These are phyloP conservation scores for Stegastes partitus DNA, from an alignment of 2,113 vertebrate species.

Conservation along the genomic window DNA sequence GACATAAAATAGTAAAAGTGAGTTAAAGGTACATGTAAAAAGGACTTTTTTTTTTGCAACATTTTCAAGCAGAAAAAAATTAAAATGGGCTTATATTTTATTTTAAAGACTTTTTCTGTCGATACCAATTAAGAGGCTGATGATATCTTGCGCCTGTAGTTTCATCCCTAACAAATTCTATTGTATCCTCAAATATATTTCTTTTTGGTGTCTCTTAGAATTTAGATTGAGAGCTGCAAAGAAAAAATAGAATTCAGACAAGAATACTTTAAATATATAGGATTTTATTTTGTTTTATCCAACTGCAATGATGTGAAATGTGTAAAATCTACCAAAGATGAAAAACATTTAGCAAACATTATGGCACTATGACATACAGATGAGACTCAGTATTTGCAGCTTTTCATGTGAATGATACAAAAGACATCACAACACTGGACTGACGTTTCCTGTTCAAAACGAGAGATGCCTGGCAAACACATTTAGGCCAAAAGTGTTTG, in stretches of 20 bases:
- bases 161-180: not conserved
- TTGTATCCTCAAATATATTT: too few relatives aligned
- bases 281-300: slow-evolving; percentile 39
- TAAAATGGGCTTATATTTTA: too few relatives aligned
- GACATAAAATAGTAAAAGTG: too few relatives aligned
- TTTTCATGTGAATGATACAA: slow-evolving; percentile 3
- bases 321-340: slow-evolving; percentile 40
- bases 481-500: not conserved
- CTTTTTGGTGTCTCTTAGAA: not conserved
- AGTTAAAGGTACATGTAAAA: too few relatives aligned
- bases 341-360: slow-evolving; percentile 20
- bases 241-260: slow-evolving; percentile 13
- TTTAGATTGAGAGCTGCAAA: not conserved
- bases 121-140: too few relatives aligned
- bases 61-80: too few relatives aligned
- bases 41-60: too few relatives aligned
- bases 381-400: slow-evolving; percentile 22
- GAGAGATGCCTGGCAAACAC: slow-evolving; percentile 17
- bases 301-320: slow-evolving; percentile 21
- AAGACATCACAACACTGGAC: slow-evolving; percentile 1
- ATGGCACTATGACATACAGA: slow-evolving; percentile 6
- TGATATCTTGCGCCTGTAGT: too few relatives aligned
- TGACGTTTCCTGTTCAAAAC: slow-evolving; percentile 6
- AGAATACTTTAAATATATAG: slow-evolving; percentile 17
- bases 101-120: too few relatives aligned